phyloP scores from a whole-genome alignment of 2,888 invertebrate genomes.

The Brachyptera risi region DNA sequence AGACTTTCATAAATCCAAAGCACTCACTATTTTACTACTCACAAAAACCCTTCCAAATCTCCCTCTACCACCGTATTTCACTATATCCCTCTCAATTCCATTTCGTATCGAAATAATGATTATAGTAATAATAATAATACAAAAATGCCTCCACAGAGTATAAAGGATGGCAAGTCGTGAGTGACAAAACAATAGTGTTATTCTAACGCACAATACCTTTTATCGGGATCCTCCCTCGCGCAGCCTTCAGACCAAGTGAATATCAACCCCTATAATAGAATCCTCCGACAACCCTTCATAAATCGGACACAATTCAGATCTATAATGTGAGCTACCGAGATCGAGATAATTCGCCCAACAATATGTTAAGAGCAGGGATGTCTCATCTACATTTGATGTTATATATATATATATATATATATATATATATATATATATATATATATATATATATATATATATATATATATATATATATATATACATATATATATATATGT shows the following conservation, averaged over 20 bases:
- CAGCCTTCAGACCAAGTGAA: background rate
- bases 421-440: too few species aligned
- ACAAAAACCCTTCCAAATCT: too few species aligned
- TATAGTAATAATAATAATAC: too few species aligned
- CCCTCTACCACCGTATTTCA: background rate
- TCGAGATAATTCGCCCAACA: too few species aligned
- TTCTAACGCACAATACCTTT: slow-evolving; percentile 29
- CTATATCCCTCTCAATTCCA: slow-evolving; percentile 15
- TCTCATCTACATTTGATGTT: too few species aligned
- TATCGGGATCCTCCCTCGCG: slow-evolving; percentile 13
- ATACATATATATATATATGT: too few species aligned
- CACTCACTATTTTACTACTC: slow-evolving; percentile 20
- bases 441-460: too few species aligned
- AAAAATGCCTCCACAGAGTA: slow-evolving; percentile 6
- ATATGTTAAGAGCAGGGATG: too few species aligned
- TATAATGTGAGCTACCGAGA: too few species aligned
- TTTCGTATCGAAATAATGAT: slow-evolving; percentile 27
- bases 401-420: too few species aligned
- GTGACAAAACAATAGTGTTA: slow-evolving; percentile 31
- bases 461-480: too few species aligned
- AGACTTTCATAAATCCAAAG: slow-evolving; percentile 29
- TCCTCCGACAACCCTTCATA: slow-evolving; percentile 2
- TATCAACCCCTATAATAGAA: too few species aligned
- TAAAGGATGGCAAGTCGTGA: slow-evolving; percentile 28
- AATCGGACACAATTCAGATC: background rate